These are phyloP conservation scores for Mesoligia furuncula DNA, from an alignment of 2,888 invertebrate species.

Conservation along the genomic window DNA sequence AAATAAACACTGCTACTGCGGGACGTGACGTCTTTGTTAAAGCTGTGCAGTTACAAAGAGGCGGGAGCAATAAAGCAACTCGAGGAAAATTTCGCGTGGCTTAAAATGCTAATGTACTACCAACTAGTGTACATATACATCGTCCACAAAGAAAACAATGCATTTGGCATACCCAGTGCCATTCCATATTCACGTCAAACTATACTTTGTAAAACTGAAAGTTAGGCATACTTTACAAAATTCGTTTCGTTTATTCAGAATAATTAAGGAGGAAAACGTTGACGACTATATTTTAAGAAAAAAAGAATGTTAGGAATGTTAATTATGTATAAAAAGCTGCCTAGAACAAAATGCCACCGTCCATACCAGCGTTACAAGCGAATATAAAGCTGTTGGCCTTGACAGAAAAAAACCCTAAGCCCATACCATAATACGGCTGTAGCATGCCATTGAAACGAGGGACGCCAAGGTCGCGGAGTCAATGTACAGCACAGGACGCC, in stretches of 20 bases:
- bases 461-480: constrained; percentile 86
- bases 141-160: constrained; percentile 54
- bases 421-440: constrained; percentile 78
- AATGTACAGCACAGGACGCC: constrained; percentile 86
- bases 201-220: constrained; percentile 40
- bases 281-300: constrained; percentile 45
- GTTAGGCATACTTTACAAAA: constrained; percentile 12
- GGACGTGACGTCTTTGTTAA: constrained; percentile 43
- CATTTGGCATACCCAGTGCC: constrained; percentile 39
- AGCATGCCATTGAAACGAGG: constrained; percentile 84
- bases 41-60: constrained; percentile 26
- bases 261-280: constrained; percentile 50
- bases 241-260: constrained; percentile 27
- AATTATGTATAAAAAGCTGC: constrained; percentile 61
- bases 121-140: constrained; percentile 17
- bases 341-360: constrained; percentile 66
- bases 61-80: constrained; percentile 19
- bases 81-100: constrained; percentile 47
- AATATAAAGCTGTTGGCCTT: constrained; percentile 79
- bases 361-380: constrained; percentile 68
- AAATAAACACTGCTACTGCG: constrained; percentile 27
- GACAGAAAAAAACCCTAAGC: constrained; percentile 79
- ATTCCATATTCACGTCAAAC: constrained; percentile 42
- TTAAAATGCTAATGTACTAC: constrained; percentile 45
- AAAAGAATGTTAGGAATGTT: constrained; percentile 48